Percentiles rank a stretch among this genome's conserved stretches.
Evolutionary conservation across 2,888 invertebrate genomes (phyloP).

Genomic region (Trimorus sp.): DNA sequence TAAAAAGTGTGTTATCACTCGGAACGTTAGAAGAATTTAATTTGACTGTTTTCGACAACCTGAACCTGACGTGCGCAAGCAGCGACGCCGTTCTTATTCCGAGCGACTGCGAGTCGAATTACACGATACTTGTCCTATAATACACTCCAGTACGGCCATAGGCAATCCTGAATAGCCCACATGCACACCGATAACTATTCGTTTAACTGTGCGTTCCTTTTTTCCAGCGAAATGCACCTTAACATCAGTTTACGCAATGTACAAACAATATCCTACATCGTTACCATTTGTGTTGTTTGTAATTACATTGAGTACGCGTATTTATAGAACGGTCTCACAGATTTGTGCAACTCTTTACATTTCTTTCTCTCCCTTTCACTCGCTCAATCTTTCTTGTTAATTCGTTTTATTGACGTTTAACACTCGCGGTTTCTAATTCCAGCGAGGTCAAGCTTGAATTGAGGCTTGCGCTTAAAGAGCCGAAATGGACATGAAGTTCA

Average conservation of each 20-base stretch:
- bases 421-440: constrained; percentile 31
- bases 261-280: constrained; percentile 64
- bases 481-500: constrained; percentile 37
- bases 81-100: too few species aligned
- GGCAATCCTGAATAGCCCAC: too few species aligned
- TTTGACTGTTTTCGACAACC: too few species aligned
- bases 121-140: too few species aligned
- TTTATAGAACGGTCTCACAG: constrained; percentile 55
- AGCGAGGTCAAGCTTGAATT: constrained; percentile 62
- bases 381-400: not conserved
- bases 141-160: too few species aligned
- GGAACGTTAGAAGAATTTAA: too few species aligned
- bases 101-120: too few species aligned
- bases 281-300: constrained; percentile 48
- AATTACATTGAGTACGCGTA: constrained; percentile 63
- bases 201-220: too few species aligned
- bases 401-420: constrained; percentile 25
- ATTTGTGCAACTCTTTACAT: constrained; percentile 34
- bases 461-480: constrained; percentile 47
- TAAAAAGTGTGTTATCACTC: too few species aligned
- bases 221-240: not conserved
- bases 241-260: constrained; percentile 60
- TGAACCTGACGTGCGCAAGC: too few species aligned
- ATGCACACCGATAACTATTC: too few species aligned
- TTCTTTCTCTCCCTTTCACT: constrained; percentile 15